Percentiles rank a stretch among this genome's conserved stretches.
Conservation (phyloP, 2,888 invertebrate species). For the Cinara cedri region DNA sequence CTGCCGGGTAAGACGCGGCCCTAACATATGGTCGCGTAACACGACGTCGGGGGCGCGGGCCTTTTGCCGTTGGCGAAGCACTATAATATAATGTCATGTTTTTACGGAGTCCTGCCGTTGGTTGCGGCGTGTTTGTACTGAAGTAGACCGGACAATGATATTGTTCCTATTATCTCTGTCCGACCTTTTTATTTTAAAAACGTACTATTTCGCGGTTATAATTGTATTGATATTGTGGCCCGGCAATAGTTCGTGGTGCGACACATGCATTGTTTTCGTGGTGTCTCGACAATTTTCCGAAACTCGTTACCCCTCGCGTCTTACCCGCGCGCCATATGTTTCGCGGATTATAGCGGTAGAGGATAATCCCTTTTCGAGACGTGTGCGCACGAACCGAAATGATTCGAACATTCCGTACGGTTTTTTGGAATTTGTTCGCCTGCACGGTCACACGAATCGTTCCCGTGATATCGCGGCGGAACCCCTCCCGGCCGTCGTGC, state of each 20-base stretch:
- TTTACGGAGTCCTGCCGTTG: no score
- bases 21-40: constrained; percentile 61
- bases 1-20: no score
- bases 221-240: no score
- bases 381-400: background rate
- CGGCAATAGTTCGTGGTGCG: background rate
- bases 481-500: background rate
- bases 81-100: no score
- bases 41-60: background rate
- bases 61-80: no score
- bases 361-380: constrained; percentile 18
- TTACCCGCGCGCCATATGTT: background rate
- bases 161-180: no score
- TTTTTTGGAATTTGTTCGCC: background rate
- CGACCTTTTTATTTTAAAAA: no score
- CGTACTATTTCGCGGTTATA: no score
- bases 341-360: no score
- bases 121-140: no score
- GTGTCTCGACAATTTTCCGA: background rate
- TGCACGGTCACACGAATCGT: background rate
- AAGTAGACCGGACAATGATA: no score
- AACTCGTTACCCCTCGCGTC: background rate
- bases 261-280: no score
- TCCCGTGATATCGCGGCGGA: background rate
- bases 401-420: background rate